Evolutionary conservation across 2,888 invertebrate genomes (phyloP).

Genomic region (Lacanobia oleracea): DNA sequence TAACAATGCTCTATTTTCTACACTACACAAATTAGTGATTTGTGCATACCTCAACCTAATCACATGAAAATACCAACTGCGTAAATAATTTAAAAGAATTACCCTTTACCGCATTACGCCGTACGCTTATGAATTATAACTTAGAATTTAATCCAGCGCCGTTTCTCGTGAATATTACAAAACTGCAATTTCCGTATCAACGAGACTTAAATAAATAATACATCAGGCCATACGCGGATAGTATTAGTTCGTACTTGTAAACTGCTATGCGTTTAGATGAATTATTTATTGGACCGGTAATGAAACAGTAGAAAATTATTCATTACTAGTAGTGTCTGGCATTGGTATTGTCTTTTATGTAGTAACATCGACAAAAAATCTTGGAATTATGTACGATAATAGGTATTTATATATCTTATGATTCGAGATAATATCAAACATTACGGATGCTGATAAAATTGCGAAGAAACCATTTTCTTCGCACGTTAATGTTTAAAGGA

Average conservation of each 20-base stretch:
- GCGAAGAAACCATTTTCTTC: slow-evolving; percentile 43
- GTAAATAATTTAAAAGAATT: neutral
- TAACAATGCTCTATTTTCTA: no score
- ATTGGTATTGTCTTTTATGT: neutral
- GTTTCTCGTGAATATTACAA: slow-evolving; percentile 87
- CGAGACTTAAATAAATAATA: slow-evolving; percentile 85
- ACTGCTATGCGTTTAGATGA: slow-evolving; percentile 55
- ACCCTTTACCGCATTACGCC: slow-evolving; percentile 43
- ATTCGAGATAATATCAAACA: neutral
- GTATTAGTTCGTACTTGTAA: slow-evolving; percentile 60
- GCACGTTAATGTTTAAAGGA: slow-evolving; percentile 53
- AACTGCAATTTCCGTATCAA: slow-evolving; percentile 90
- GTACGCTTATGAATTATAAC: slow-evolving; percentile 60
- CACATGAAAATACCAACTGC: neutral
- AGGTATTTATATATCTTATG: neutral
- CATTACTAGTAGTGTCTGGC: neutral
- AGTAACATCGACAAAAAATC: no score
- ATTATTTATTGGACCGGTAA: slow-evolving; percentile 42
- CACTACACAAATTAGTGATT: neutral
- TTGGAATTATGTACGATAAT: no score
- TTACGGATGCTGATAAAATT: slow-evolving; percentile 15
- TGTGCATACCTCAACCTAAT: neutral
- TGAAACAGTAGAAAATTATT: slow-evolving; percentile 12
- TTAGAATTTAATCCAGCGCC: slow-evolving; percentile 68
- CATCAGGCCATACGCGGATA: slow-evolving; percentile 71